These are phyloP conservation scores for Scophthalmus maximus DNA, from an alignment of 2,113 vertebrate genomes.

Conservation along the genomic window DNA sequence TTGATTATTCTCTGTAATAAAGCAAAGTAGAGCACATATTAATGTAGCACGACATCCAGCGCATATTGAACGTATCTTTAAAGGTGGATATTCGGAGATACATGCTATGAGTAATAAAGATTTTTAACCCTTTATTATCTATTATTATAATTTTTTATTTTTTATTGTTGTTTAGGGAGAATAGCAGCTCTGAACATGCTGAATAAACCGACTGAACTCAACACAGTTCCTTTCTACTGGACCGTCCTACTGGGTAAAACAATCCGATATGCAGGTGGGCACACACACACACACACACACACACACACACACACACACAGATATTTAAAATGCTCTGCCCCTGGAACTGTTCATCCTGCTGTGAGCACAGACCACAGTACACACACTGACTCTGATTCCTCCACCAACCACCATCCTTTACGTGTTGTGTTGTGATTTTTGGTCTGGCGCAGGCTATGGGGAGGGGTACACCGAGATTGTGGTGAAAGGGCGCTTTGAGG, in stretches of 20 bases:
- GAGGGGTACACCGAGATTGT: slow-evolving; percentile 85
- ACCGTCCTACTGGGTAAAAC: slow-evolving; percentile 83
- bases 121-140: background rate
- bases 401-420: background rate
- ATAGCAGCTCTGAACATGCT: slow-evolving; percentile 87
- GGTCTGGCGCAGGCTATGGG: slow-evolving; percentile 80
- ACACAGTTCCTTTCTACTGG: slow-evolving; percentile 89
- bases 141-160: background rate
- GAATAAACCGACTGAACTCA: slow-evolving; percentile 70
- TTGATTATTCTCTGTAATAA: too few relatives aligned
- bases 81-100: too few relatives aligned
- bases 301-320: slow-evolving; percentile 2
- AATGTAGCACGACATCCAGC: too few relatives aligned
- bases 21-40: too few relatives aligned
- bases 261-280: slow-evolving; percentile 85
- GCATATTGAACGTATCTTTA: too few relatives aligned
- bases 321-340: too few relatives aligned
- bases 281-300: background rate
- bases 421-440: background rate
- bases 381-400: background rate
- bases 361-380: too few relatives aligned
- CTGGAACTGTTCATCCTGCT: too few relatives aligned
- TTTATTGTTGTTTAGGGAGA: slow-evolving; percentile 74
- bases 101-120: too few relatives aligned
- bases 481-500: slow-evolving; percentile 83